phyloP scores from a whole-genome alignment of 2,113 vertebrate species.

The Lipophrys pholis region DNA sequence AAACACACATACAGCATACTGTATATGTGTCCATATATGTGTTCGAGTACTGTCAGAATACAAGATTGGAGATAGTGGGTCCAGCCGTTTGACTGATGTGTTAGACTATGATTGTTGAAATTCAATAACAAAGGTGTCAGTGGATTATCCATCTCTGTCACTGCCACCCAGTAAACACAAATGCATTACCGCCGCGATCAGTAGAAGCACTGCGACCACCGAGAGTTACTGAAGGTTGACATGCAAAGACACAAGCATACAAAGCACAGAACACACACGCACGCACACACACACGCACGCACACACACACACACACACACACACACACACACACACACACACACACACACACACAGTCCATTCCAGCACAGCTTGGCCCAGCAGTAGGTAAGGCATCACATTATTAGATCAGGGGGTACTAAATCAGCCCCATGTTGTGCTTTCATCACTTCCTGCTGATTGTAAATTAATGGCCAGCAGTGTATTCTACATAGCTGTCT shows the following conservation, averaged over 20 bases:
- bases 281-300: slow-evolving; percentile 24
- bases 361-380: background rate
- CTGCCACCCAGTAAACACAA: slow-evolving; percentile 46
- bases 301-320: slow-evolving; percentile 24
- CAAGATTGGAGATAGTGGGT: slow-evolving; percentile 18
- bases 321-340: slow-evolving; percentile 1
- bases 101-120: slow-evolving; percentile 21
- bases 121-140: slow-evolving; percentile 53
- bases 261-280: background rate
- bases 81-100: slow-evolving; percentile 54
- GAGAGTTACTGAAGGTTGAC: slow-evolving; percentile 24
- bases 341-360: slow-evolving; percentile 12
- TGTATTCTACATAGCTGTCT: slow-evolving; percentile 32
- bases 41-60: background rate
- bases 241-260: slow-evolving; percentile 27
- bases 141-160: slow-evolving; percentile 63
- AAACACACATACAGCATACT: no score
- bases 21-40: no score
- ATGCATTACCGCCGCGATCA: slow-evolving; percentile 40
- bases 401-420: slow-evolving; percentile 66
- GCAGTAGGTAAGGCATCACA: slow-evolving; percentile 36
- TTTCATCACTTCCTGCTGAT: slow-evolving; percentile 72
- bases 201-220: slow-evolving; percentile 27
- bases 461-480: slow-evolving; percentile 62
- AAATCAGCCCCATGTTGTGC: slow-evolving; percentile 72